Conservation (phyloP, 2,113 vertebrate species). For the Megalops atlanticus region DNA sequence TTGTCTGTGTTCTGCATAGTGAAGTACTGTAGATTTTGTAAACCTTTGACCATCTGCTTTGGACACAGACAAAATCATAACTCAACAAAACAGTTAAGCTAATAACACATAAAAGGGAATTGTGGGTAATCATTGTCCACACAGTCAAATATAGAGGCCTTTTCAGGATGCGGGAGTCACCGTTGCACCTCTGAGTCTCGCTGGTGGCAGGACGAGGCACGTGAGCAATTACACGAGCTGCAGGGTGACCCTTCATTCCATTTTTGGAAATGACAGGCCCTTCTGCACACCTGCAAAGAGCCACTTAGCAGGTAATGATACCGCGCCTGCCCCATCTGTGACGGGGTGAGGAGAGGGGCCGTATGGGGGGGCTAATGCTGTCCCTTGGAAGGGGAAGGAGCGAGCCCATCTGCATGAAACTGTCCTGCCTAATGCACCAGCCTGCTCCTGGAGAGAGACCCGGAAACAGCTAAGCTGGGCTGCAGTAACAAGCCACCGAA, state of each 20-base stretch:
- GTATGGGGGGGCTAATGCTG: not conserved
- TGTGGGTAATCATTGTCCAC: not conserved
- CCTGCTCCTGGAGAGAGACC: slow-evolving; percentile 49
- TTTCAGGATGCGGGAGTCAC: not conserved
- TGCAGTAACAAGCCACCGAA: not conserved
- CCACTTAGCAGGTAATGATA: slow-evolving; percentile 52
- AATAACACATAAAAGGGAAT: not conserved
- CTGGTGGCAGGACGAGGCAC: not conserved
- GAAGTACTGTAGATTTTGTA: not conserved
- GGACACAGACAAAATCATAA: not conserved
- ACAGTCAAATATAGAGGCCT: not conserved
- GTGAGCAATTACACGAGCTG: not conserved
- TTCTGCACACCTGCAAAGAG: slow-evolving; percentile 34
- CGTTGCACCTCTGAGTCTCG: not conserved
- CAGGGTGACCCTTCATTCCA: not conserved
- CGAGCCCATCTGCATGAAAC: slow-evolving; percentile 56
- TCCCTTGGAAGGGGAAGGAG: slow-evolving; percentile 32
- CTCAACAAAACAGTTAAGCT: not conserved
- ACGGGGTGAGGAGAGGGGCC: slow-evolving; percentile 46
- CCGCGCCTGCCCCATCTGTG: slow-evolving; percentile 44
- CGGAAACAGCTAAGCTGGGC: slow-evolving; percentile 28
- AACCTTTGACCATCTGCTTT: not conserved
- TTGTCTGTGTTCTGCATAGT: not conserved
- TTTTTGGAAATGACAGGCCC: slow-evolving; percentile 6
- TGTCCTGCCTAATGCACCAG: slow-evolving; percentile 43